Base-by-base conservation (phyloP, 2,888 invertebrate genomes). In the Vanessa cardui region DNA sequence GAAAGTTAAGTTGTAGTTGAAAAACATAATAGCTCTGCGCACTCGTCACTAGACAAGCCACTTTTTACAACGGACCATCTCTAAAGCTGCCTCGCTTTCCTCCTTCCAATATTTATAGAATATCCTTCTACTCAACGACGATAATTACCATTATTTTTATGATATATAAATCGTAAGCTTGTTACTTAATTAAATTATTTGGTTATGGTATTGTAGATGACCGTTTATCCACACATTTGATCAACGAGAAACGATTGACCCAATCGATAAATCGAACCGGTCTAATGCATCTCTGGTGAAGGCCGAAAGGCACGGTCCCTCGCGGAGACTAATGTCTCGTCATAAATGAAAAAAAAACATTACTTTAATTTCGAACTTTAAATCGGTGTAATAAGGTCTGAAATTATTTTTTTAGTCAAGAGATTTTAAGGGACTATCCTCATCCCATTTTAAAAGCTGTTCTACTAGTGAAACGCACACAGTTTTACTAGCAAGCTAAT, bases 281-380 rank as follows among this genome's bases (percentile, higher is more conserved):
- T 86, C 85, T 83, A 89, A 83, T 91, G 86, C 91, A 88, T 84
- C 88, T 84, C 89, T 90, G 88, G 88, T 89, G 92, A 92, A 92
- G 92, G 92, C 90, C 92, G 90, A 83, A 81, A 81, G 83, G 85
- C 87, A 85, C 86, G 87, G 83, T 87, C 86, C 82, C 83, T 87
- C 84, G 85, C 86, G 82, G 82, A 83, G 83, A 81, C 81, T 79
- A 82, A 83, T 83, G 77, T 66, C 64, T 52, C 45, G 68, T 68
- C 45, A 47, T 64, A 66, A 52, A 58, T 50, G 45, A 45, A 26
- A 56, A 26, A 56, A 26, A 64, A 47, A 47, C 44, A 33, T 68
- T 59, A 50, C 58, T 59, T 66, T 56, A 45, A 72, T 33, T 68
- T 67, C 54, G 61, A 44, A 67, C 66, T 64, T 58, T 65, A 71